phyloP scores from a whole-genome alignment of 1,140 invertebrate genomes.

The Ptiloglossa arizonensis region DNA sequence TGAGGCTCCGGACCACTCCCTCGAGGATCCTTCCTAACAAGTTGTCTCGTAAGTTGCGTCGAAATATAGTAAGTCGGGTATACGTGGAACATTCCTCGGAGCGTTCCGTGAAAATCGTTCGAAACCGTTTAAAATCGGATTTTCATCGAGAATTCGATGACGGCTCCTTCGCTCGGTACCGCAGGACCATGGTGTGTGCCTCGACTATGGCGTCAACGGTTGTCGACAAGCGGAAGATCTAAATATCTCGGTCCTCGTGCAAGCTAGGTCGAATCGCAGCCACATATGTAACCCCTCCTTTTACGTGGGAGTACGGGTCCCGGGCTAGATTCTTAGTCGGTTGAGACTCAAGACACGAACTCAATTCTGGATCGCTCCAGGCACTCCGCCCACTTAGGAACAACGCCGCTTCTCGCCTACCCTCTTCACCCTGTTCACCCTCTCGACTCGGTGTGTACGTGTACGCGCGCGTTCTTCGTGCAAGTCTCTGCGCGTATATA shows the following conservation, averaged over 20 bases:
- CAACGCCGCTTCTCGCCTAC: constrained; percentile 56
- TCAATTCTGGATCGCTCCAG: constrained; percentile 73
- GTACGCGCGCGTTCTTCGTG: not conserved
- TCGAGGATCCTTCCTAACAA: too few relatives aligned
- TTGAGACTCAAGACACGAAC: constrained; percentile 75
- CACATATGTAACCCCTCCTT: constrained; percentile 38
- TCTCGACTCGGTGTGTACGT: not conserved
- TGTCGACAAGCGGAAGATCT: constrained; percentile 25
- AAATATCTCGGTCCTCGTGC: constrained; percentile 38
- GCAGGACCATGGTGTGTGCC: too few relatives aligned
- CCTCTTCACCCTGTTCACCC: constrained; percentile 23
- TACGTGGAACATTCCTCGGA: too few relatives aligned
- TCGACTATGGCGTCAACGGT: not conserved
- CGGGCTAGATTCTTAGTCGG: constrained; percentile 64
- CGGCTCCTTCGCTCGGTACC: too few relatives aligned
- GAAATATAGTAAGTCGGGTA: too few relatives aligned
- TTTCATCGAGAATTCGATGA: too few relatives aligned
- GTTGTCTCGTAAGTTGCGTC: too few relatives aligned
- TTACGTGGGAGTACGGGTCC: constrained; percentile 24
- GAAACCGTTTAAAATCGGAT: too few relatives aligned
- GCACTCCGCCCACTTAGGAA: constrained; percentile 64
- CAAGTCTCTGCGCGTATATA: constrained; percentile 10
- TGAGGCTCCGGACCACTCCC: too few relatives aligned
- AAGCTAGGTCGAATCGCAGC: constrained; percentile 20
- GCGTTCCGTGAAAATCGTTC: too few relatives aligned